These are phyloP conservation scores for Nemotelus nigrinus DNA, from an alignment of 2,888 invertebrate species.

Conservation along the genomic window DNA sequence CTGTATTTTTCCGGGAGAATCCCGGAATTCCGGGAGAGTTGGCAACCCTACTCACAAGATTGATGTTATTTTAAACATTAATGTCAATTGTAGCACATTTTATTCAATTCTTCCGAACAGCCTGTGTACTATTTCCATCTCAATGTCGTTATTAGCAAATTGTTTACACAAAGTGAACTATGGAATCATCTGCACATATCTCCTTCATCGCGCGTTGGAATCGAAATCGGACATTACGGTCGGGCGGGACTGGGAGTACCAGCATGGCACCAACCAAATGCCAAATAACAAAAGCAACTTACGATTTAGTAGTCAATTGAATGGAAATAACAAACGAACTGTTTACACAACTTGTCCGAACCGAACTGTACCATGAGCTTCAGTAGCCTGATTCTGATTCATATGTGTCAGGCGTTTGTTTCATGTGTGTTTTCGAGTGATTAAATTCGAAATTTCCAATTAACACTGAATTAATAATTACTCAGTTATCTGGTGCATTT, in stretches of 20 bases:
- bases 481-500: constrained; percentile 24
- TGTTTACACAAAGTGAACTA: not conserved
- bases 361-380: no score
- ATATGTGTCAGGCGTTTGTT: no score
- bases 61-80: constrained; percentile 8
- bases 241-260: not conserved
- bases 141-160: not conserved
- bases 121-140: not conserved
- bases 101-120: not conserved
- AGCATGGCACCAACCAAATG: not conserved
- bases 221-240: not conserved
- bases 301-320: not conserved
- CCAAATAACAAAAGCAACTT: not conserved
- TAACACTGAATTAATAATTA: constrained; percentile 24
- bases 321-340: constrained; percentile 19
- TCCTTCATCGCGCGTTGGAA: not conserved
- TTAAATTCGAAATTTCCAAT: constrained; percentile 22
- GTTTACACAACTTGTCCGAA: constrained; percentile 18
- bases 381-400: no score
- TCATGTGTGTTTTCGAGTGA: constrained; percentile 15
- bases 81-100: not conserved
- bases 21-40: no score
- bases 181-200: not conserved
- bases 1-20: no score
- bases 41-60: not conserved